These are phyloP conservation scores for Trichonephila inaurata DNA, from an alignment of 1,140 invertebrate genomes.

Conservation along the genomic window DNA sequence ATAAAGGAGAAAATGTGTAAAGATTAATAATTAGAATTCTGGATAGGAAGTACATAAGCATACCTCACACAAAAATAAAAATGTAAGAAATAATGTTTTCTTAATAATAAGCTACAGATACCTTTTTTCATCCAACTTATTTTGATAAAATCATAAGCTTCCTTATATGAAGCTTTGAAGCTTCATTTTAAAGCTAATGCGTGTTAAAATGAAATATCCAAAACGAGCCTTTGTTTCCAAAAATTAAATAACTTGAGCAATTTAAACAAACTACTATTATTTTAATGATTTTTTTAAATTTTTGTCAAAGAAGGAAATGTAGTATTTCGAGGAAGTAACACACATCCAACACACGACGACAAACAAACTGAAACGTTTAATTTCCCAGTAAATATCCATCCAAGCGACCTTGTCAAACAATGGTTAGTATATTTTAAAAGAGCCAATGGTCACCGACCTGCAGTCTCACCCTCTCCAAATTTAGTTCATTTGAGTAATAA, in stretches of 20 bases:
- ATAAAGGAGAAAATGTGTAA: no score
- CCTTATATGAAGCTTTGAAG: neutral
- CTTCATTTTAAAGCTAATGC: neutral
- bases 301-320: neutral
- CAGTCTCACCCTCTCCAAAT: neutral
- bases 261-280: neutral
- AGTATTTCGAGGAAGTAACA: neutral
- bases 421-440: neutral
- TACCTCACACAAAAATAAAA: no score
- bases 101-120: no score
- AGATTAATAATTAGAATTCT: no score
- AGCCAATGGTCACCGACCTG: neutral
- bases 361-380: constrained; percentile 6
- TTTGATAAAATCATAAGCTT: no score
- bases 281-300: neutral
- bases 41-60: no score
- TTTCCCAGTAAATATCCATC: neutral
- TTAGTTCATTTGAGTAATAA: constrained; percentile 50
- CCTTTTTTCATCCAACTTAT: no score
- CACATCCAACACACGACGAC: neutral
- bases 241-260: neutral
- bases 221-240: neutral
- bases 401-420: constrained; percentile 12
- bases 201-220: neutral
- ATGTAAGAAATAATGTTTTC: no score